A percentile compares a stretch with the other conserved stretches of the same genome.
Conservation (phyloP, 2,113 vertebrate species). For the Choloepus hoffmanni region DNA sequence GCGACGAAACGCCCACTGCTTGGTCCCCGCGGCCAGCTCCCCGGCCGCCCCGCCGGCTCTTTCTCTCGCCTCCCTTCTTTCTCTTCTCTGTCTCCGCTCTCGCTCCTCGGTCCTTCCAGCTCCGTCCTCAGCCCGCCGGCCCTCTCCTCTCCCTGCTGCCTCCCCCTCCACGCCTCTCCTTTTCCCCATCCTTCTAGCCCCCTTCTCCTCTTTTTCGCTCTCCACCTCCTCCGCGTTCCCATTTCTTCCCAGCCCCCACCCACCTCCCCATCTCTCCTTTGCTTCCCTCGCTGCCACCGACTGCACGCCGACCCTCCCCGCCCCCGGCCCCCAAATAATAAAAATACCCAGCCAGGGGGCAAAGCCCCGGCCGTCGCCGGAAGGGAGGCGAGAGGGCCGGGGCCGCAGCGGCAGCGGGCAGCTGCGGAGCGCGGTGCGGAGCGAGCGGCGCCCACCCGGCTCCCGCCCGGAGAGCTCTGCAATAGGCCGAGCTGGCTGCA, state of each 20-base stretch:
- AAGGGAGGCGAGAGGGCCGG: slow-evolving; percentile 63
- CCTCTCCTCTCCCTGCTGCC: neutral
- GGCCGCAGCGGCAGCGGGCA: slow-evolving; percentile 72
- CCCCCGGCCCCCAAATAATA: slow-evolving; percentile 67
- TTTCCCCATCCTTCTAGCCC: slow-evolving; percentile 31
- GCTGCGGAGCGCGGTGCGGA: slow-evolving; percentile 74
- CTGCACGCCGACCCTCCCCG: neutral
- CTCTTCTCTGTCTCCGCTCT: slow-evolving; percentile 47
- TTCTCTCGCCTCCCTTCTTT: slow-evolving; percentile 71
- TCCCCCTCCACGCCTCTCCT: neutral
- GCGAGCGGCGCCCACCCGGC: slow-evolving; percentile 79
- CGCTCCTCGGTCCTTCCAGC: slow-evolving; percentile 12
- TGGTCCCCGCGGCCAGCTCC: neutral
- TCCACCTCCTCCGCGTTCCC: slow-evolving; percentile 29
- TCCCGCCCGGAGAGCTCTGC: slow-evolving; percentile 82
- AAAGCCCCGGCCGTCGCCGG: slow-evolving; percentile 62
- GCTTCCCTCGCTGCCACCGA: neutral
- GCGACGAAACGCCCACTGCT: slow-evolving; percentile 23
- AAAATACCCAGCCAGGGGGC: slow-evolving; percentile 79
- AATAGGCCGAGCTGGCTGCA: slow-evolving; percentile 84
- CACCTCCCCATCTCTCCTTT: neutral
- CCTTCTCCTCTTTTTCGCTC: slow-evolving; percentile 3
- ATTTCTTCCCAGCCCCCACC: neutral
- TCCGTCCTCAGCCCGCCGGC: neutral
- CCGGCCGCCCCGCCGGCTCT: slow-evolving; percentile 36